Evolutionary conservation across 2,888 invertebrate species (phyloP).

Genomic region (Netelia fuscicornis): DNA sequence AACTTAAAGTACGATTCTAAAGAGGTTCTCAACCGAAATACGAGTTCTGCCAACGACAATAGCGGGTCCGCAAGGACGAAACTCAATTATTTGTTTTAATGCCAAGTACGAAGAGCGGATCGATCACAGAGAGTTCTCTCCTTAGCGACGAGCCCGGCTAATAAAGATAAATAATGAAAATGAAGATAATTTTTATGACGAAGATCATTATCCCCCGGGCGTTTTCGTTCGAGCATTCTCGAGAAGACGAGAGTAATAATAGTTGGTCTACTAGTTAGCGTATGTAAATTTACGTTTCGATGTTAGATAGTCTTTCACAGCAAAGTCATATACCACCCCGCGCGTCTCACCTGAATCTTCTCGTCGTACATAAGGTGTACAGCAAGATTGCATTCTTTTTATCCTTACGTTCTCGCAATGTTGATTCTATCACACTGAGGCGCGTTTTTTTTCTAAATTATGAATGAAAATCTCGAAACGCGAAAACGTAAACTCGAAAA

Average conservation of each 20-base stretch:
- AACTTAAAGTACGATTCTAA: too few relatives aligned
- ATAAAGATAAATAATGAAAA: slow-evolving; percentile 49
- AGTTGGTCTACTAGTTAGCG: slow-evolving; percentile 39
- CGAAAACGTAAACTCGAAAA: too few relatives aligned
- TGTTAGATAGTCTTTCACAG: not conserved
- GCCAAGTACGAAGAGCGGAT: not conserved
- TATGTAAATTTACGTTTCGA: slow-evolving; percentile 44
- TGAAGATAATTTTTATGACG: slow-evolving; percentile 29
- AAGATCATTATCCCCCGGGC: slow-evolving; percentile 16
- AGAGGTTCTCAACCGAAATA: not conserved
- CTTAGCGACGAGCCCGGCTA: slow-evolving; percentile 37
- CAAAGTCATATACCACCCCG: not conserved
- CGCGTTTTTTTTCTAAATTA: not conserved
- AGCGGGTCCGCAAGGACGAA: not conserved
- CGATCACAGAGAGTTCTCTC: slow-evolving; percentile 16
- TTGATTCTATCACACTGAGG: not conserved
- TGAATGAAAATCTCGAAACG: too few relatives aligned
- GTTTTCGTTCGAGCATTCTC: slow-evolving; percentile 29
- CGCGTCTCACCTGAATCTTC: slow-evolving; percentile 6
- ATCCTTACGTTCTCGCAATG: not conserved
- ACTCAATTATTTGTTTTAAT: slow-evolving; percentile 26
- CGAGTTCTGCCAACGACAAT: not conserved
- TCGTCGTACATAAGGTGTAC: not conserved
- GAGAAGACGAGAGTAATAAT: slow-evolving; percentile 20
- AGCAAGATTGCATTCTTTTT: slow-evolving; percentile 4